Evolutionary conservation across 2,888 invertebrate genomes (phyloP), one percentile per base, ranked within the genome.

Genomic region (Dromius quadrimaculatus): DNA sequence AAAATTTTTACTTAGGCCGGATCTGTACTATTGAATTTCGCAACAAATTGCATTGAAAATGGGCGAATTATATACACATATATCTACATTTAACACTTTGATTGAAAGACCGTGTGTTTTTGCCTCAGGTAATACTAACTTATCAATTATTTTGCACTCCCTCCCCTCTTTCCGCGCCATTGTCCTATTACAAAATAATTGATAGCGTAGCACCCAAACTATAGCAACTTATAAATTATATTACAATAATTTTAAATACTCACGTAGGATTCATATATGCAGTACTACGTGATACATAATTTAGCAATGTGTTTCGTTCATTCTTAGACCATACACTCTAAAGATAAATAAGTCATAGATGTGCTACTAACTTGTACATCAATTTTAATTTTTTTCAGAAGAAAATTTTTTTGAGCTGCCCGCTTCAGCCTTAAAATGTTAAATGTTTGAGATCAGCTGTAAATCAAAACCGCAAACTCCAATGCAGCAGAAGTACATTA

Each of bases 171-270:
- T 11, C n/a, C n/a, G n/a, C n/a, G 8, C 8, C 8, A 54, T 54
- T 28, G 13, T 54, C 15, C 15, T 28, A 54, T 54, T 23, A 15
- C 50, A 15, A 15, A 54, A 54, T 54, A 54, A 5, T 15, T 54
- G 2, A n/a, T n/a, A n/a, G n/a, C n/a, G n/a, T n/a, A n/a, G n/a
- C n/a, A n/a, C n/a, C n/a, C n/a, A n/a, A n/a, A 28, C 28, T 28
- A 23, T 50, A 50, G 1, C 50, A 13, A 28, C 28, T 54, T 23
- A 28, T 54, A 41, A 41, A 41, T 41, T 41, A 54, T 28, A 54
- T 22, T 47, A 47, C 20, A 47, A 47, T 41, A n/a, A n/a, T n/a
- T n/a, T n/a, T n/a, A n/a, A n/a, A 41, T 54, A 28, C 28, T 6
- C 28, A 54, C 50, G 28, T 47, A 54, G 13, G 23, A 15, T n/a